Conservation (phyloP, 2,888 invertebrate species). For the Siphlonurus alternatus region DNA sequence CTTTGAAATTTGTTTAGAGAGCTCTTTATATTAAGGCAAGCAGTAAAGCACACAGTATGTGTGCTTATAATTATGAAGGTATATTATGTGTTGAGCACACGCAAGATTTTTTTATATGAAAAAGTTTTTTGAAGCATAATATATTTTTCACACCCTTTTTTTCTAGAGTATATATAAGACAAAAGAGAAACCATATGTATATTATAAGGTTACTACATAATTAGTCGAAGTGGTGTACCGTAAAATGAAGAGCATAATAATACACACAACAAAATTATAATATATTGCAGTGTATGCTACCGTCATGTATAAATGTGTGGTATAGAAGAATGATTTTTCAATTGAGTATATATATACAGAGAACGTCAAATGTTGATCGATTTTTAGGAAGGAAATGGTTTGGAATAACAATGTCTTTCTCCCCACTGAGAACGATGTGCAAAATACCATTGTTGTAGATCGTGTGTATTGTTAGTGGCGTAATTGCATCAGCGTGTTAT, state of each 20-base stretch:
- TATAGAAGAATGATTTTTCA: neutral
- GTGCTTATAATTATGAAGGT: neutral
- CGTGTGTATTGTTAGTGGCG: neutral
- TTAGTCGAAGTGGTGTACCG: neutral
- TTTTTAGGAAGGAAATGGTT: conserved; percentile 9
- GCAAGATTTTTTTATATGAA: neutral
- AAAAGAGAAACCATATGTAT: neutral
- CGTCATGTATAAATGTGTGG: too few species aligned
- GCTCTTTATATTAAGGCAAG: neutral
- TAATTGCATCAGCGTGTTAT: conserved; percentile 1
- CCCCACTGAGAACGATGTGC: neutral
- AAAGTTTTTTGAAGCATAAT: neutral
- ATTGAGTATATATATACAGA: neutral
- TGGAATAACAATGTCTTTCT: conserved; percentile 9
- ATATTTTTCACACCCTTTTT: neutral
- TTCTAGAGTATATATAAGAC: neutral
- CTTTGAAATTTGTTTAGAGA: neutral
- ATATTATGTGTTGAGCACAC: neutral
- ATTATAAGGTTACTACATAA: neutral
- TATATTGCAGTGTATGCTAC: neutral
- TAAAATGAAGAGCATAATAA: neutral
- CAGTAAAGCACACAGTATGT: neutral
- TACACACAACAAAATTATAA: neutral
- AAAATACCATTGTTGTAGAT: neutral
- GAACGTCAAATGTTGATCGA: neutral